A percentile compares a stretch with the other conserved stretches of the same genome.
Conservation (phyloP, 2,113 vertebrate genomes). For the Coptodon bakossiorum region DNA sequence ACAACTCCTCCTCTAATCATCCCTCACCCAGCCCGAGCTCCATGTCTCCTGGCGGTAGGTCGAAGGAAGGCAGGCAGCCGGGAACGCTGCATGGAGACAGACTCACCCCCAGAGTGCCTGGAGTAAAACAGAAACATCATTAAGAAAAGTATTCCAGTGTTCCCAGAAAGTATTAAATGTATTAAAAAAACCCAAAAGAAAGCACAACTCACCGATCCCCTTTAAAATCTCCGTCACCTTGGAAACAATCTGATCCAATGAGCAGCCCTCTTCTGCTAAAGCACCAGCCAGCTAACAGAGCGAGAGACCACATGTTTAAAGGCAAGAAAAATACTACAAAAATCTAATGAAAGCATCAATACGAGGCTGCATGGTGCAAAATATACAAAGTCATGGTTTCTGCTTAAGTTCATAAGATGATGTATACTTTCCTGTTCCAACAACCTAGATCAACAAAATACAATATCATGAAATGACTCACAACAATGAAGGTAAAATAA, state of each 20-base stretch:
- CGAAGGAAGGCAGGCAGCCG: constrained; percentile 82
- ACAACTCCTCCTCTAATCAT: neutral
- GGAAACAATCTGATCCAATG: constrained; percentile 77
- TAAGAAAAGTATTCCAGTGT: neutral
- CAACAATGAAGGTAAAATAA: neutral
- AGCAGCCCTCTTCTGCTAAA: constrained; percentile 79
- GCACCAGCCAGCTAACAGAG: constrained; percentile 83
- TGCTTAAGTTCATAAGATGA: neutral
- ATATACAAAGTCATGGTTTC: neutral
- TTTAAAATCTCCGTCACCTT: constrained; percentile 60
- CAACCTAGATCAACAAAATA: neutral
- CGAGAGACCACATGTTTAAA: neutral
- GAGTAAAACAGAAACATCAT: accelerated
- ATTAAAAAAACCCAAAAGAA: accelerated
- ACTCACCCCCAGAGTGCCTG: constrained; percentile 89
- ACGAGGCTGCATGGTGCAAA: neutral
- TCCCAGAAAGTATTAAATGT: neutral
- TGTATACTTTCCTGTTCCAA: neutral
- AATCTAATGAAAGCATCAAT: neutral
- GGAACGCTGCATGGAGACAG: constrained; percentile 91
- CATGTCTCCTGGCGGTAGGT: constrained; percentile 80
- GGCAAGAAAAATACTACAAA: neutral
- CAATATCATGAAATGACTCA: neutral
- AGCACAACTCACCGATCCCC: constrained; percentile 71
- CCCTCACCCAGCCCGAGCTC: constrained; percentile 91